Conservation (phyloP, 1,140 invertebrate species). For the Grapholita molesta region DNA sequence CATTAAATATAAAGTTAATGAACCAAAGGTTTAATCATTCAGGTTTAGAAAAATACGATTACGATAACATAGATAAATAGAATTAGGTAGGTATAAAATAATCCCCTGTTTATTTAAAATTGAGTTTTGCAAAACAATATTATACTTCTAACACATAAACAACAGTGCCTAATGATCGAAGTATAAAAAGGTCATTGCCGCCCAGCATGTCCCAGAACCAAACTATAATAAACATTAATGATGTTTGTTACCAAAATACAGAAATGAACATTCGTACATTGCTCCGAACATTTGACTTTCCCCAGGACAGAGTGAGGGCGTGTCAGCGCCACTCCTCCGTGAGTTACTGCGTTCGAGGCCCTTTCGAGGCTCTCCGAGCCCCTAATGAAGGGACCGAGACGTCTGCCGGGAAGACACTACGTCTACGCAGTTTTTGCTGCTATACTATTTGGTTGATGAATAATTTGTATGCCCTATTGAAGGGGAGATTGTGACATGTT, state of each 20-base stretch:
- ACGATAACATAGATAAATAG: too few relatives aligned
- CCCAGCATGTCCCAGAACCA: not conserved
- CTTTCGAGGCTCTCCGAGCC: not conserved
- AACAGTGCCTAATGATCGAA: not conserved
- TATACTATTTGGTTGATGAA: constrained; percentile 14
- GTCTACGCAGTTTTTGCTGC: constrained; percentile 4
- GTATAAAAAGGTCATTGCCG: not conserved
- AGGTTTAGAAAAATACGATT: too few relatives aligned
- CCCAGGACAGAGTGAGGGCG: constrained; percentile 1
- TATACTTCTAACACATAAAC: not conserved
- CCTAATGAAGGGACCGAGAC: constrained; percentile 16
- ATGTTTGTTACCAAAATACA: not conserved
- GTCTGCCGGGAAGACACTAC: not conserved
- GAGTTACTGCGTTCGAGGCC: not conserved
- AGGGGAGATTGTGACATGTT: not conserved
- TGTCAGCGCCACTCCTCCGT: constrained; percentile 9
- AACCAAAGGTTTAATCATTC: not conserved
- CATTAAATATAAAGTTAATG: not conserved
- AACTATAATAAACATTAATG: not conserved
- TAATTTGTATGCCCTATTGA: constrained; percentile 3
- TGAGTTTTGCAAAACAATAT: too few relatives aligned
- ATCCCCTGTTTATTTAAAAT: too few relatives aligned
- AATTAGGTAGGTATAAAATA: too few relatives aligned
- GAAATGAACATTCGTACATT: constrained; percentile 8
- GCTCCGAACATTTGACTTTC: constrained; percentile 1